These are phyloP conservation scores for Philopotamus ludificatus DNA, from an alignment of 1,140 invertebrate species.

Conservation along the genomic window DNA sequence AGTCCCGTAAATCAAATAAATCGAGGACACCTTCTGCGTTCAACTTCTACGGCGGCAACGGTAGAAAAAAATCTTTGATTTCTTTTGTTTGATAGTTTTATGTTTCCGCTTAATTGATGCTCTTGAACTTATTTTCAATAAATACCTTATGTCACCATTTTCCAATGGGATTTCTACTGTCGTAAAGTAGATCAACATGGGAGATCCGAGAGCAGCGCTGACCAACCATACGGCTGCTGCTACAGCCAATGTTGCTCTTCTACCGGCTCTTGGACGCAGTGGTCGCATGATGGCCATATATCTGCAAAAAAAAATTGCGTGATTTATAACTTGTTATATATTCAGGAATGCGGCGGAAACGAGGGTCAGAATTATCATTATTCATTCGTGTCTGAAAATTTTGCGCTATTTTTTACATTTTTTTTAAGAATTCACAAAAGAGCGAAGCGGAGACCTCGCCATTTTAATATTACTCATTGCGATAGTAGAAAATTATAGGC, in stretches of 20 bases:
- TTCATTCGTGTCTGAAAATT: not conserved
- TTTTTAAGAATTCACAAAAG: not conserved
- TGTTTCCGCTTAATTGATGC: not conserved
- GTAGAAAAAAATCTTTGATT: no score
- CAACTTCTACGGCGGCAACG: no score
- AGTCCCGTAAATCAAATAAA: no score
- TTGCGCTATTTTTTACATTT: not conserved
- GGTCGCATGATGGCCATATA: constrained; percentile 94
- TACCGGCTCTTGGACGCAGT: constrained; percentile 78
- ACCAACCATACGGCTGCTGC: constrained; percentile 78
- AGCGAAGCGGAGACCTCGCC: no score
- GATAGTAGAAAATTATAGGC: constrained; percentile 11
- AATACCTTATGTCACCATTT: constrained; percentile 61
- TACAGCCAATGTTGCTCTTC: constrained; percentile 76
- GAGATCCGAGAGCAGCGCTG: constrained; percentile 72
- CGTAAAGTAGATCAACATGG: constrained; percentile 80
- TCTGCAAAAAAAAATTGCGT: constrained; percentile 52
- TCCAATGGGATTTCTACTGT: constrained; percentile 59
- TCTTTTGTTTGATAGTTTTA: no score
- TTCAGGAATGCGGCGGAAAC: not conserved
- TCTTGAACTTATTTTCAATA: no score
- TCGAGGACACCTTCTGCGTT: no score
- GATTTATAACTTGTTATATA: not conserved
- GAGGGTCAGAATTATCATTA: not conserved
- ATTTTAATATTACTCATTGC: not conserved